These are phyloP conservation scores for Pelobates cultripes DNA, from an alignment of 2,797 vertebrate genomes.

Conservation along the genomic window DNA sequence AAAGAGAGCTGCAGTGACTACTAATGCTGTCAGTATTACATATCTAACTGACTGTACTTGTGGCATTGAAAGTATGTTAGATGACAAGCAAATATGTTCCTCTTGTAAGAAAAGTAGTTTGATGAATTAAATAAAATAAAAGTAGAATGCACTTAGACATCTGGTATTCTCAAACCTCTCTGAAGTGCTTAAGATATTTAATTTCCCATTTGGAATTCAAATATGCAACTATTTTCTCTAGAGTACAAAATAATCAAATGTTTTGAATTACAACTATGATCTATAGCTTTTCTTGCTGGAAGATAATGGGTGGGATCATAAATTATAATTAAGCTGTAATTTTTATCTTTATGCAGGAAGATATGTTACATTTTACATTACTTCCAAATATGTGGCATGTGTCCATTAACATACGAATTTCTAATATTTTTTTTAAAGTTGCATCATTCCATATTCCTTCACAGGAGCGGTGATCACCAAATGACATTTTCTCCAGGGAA, in stretches of 20 bases:
- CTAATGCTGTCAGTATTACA: too few species aligned
- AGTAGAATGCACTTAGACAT: conserved; percentile 2
- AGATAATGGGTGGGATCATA: conserved; percentile 33
- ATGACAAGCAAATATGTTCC: neutral
- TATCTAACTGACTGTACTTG: neutral
- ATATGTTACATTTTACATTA: conserved; percentile 27
- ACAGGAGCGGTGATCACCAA: conserved; percentile 8
- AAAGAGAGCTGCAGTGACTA: too few species aligned
- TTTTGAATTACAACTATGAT: conserved; percentile 18
- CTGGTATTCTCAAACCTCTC: conserved; percentile 8
- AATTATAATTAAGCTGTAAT: conserved; percentile 24
- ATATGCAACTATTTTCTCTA: conserved; percentile 21
- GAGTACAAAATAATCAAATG: conserved; percentile 11
- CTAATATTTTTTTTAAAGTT: conserved; percentile 2
- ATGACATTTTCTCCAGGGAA: conserved; percentile 6
- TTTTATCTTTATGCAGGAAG: conserved; percentile 7
- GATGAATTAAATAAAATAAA: conserved; percentile 20
- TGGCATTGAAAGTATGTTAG: neutral
- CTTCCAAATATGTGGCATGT: conserved; percentile 5
- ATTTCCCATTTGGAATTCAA: conserved; percentile 32
- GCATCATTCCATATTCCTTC: neutral
- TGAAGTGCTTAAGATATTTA: conserved; percentile 18
- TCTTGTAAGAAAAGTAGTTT: neutral
- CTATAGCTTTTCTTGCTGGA: conserved; percentile 12
- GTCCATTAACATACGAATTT: conserved; percentile 16